phyloP scores from a whole-genome alignment of 2,113 vertebrate species.

The Datnioides undecimradiatus region DNA sequence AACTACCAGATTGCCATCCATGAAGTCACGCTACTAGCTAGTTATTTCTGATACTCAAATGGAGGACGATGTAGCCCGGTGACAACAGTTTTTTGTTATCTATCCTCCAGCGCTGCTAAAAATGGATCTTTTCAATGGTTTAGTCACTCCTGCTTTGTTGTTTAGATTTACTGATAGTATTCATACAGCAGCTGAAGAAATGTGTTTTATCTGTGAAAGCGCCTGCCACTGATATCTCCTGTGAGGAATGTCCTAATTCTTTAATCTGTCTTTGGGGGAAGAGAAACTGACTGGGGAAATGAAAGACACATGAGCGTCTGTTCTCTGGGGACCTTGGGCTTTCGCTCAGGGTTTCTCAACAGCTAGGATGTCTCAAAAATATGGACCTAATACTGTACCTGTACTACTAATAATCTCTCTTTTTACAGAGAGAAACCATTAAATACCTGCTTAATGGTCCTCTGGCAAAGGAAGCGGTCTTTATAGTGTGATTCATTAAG shows the following conservation, averaged over 20 bases:
- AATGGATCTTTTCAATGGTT: slow-evolving; percentile 5
- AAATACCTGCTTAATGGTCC: not conserved
- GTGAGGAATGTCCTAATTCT: slow-evolving; percentile 55
- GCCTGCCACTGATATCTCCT: slow-evolving; percentile 41
- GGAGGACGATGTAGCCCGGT: not conserved
- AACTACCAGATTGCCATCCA: no score
- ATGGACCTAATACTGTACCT: not conserved
- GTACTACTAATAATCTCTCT: not conserved
- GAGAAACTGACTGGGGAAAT: slow-evolving; percentile 45
- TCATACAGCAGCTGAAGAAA: slow-evolving; percentile 4
- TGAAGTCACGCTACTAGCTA: not conserved
- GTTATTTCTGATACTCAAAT: not conserved
- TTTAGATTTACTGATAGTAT: slow-evolving; percentile 31
- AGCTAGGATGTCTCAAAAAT: slow-evolving; percentile 5
- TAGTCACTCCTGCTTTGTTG: slow-evolving; percentile 31
- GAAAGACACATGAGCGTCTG: slow-evolving; percentile 56
- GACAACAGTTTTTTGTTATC: not conserved
- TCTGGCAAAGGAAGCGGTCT: not conserved
- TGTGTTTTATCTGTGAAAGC: slow-evolving; percentile 42
- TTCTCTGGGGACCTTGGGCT: slow-evolving; percentile 11
- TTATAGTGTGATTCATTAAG: not conserved
- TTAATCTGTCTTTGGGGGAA: slow-evolving; percentile 40
- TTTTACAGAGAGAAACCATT: not conserved
- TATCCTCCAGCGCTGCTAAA: not conserved
- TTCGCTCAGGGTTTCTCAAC: not conserved